These are phyloP conservation scores for Brachymystax lenok DNA, from an alignment of 2,797 vertebrate genomes.

Conservation along the genomic window DNA sequence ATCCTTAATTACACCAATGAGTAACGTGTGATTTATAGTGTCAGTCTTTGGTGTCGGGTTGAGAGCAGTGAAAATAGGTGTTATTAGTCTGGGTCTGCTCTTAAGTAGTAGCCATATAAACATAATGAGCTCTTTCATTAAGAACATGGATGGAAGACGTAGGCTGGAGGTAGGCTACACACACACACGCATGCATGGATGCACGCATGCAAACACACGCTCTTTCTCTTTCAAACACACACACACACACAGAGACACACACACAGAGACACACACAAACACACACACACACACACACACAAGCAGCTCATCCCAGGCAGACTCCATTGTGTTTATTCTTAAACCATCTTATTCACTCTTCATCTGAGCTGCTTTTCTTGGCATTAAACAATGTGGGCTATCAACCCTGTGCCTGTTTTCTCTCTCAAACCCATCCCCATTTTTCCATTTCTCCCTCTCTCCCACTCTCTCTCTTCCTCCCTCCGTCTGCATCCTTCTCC, in stretches of 20 bases:
- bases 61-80: constrained; percentile 68
- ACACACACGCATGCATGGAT: neutral
- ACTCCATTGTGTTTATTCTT: constrained; percentile 28
- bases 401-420: constrained; percentile 22
- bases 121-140: constrained; percentile 75
- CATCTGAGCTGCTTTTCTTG: constrained; percentile 50
- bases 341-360: constrained; percentile 39
- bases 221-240: no score
- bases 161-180: neutral
- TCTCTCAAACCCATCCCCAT: constrained; percentile 15
- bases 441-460: neutral
- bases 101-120: constrained; percentile 65
- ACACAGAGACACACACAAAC: no score
- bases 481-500: no score
- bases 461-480: no score
- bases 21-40: constrained; percentile 69
- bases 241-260: no score
- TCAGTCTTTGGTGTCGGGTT: constrained; percentile 73
- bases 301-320: neutral
- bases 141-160: constrained; percentile 32
- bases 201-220: no score
- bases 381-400: constrained; percentile 41
- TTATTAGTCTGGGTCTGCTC: constrained; percentile 69
- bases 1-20: constrained; percentile 71
- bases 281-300: neutral